Percentiles rank a stretch among this genome's conserved stretches.
These are phyloP conservation scores for Sebastes alutus DNA, from an alignment of 2,797 vertebrate species.

Conservation along the genomic window DNA sequence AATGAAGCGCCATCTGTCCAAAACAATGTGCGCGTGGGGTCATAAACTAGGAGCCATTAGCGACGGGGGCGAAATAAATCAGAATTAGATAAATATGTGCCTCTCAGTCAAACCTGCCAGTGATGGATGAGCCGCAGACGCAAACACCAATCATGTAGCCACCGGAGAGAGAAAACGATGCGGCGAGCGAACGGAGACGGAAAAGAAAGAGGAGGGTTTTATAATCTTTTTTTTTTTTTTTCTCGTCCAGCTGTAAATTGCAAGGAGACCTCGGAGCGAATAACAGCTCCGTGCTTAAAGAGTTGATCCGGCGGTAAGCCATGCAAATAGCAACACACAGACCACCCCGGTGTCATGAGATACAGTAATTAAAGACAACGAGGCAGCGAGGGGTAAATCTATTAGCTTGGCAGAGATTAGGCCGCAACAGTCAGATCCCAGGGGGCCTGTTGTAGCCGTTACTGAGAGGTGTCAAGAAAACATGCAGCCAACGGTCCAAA, in stretches of 20 bases:
- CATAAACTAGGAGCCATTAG: conserved; percentile 82
- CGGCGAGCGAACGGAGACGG: conserved; percentile 18
- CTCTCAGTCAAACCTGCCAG: conserved; percentile 72
- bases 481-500: conserved; percentile 4
- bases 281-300: conserved; percentile 72
- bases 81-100: conserved; percentile 82
- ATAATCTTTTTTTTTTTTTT: conserved; percentile 35
- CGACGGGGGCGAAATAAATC: conserved; percentile 77
- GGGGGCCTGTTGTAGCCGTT: conserved; percentile 46
- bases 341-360: conserved; percentile 77
- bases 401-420: conserved; percentile 79
- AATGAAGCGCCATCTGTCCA: conserved; percentile 84
- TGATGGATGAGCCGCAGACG: conserved; percentile 69
- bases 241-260: conserved; percentile 63
- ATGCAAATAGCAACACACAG: conserved; percentile 76
- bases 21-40: conserved; percentile 72
- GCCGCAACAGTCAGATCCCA: conserved; percentile 65
- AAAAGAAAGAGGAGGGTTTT: conserved; percentile 29
- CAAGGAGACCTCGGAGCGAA: conserved; percentile 64
- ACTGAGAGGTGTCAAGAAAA: conserved; percentile 27
- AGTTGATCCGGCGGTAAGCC: conserved; percentile 74
- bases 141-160: conserved; percentile 69
- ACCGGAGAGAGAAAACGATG: conserved; percentile 47
- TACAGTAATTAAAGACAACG: conserved; percentile 83
- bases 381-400: conserved; percentile 74